Base-by-base conservation (phyloP, 2,797 vertebrate species). In the Sardinella longiceps region DNA sequence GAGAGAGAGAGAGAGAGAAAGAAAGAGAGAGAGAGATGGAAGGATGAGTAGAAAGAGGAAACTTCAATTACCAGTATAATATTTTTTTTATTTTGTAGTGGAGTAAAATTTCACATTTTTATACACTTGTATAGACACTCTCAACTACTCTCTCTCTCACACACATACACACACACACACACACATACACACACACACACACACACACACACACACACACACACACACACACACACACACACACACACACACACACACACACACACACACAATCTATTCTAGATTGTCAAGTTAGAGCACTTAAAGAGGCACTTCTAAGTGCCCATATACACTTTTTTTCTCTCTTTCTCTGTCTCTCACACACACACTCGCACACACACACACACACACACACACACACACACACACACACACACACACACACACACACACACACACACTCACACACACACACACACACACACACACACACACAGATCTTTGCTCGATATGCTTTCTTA, bases 401-500 rank as follows among this genome's bases (percentile, higher is more conserved):
- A 70, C 63, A 37, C 6, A 60, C 23, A 60, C n/a, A 60, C 53
- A 58, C 53, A 58, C 23, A 58, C 53, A 58, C 5, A 58, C 53
- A n/a, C 23, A 56, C 23, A n/a, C 53, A 56, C 53, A 56, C 25
- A 28, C 58, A 25, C 25, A 66, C 63, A 15, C 63, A 70, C 14
- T 37, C 63, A 70, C 63, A 70, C 63, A 37, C 6, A 60, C 23
- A 60, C n/a, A 60, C 23, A 60, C 23, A 60, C n/a, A 60, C n/a
- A 60, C 7, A 60, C n/a, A 60, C 1, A 60, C n/a, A 25, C 6
- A 60, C 7, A 25, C 23, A 60, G 18, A 60, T 63, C n/a, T 37
- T 30, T 70, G 66, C 30, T 74, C 14, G 63, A 70, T 70, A 18
- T 30, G 63, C 63, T 70, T 63, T 58, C 33, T 82, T 39, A 63